phyloP scores from a whole-genome alignment of 2,888 invertebrate genomes.

The Lithosia quadra region DNA sequence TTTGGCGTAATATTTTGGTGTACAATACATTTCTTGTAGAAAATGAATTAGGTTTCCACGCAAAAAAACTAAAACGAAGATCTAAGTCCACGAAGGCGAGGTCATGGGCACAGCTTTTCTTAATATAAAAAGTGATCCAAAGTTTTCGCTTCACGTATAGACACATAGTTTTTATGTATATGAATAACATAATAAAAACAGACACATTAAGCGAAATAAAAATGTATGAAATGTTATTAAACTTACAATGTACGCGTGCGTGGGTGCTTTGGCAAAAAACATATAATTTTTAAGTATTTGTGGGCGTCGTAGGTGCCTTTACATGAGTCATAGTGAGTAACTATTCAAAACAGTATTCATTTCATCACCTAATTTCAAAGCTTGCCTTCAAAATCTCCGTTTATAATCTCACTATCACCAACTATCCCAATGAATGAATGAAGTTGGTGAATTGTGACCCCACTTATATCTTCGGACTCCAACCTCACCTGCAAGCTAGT shows the following conservation, averaged over 20 bases:
- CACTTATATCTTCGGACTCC: no score
- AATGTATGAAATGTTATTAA: constrained; percentile 8
- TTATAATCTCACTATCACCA: no score
- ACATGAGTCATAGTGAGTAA: constrained; percentile 8
- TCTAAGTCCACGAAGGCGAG: no score
- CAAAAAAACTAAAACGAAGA: no score
- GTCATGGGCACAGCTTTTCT: no score
- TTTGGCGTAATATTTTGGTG: no score
- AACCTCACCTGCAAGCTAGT: no score
- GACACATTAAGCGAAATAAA: constrained; percentile 3
- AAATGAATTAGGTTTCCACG: no score
- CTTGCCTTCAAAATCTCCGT: no score
- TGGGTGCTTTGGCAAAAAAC: constrained; percentile 7
- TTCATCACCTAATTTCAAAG: background rate
- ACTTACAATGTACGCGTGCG: background rate
- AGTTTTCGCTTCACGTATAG: background rate
- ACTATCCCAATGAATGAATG: no score
- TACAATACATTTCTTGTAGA: no score
- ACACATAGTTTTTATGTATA: constrained; percentile 5
- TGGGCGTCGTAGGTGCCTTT: constrained; percentile 6
- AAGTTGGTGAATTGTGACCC: no score
- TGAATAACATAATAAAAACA: constrained; percentile 7
- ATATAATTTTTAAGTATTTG: constrained; percentile 9
- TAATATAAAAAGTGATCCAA: background rate
- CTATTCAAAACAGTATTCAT: background rate